phyloP scores from a whole-genome alignment of 2,888 invertebrate genomes.

The Pheosia gnoma region DNA sequence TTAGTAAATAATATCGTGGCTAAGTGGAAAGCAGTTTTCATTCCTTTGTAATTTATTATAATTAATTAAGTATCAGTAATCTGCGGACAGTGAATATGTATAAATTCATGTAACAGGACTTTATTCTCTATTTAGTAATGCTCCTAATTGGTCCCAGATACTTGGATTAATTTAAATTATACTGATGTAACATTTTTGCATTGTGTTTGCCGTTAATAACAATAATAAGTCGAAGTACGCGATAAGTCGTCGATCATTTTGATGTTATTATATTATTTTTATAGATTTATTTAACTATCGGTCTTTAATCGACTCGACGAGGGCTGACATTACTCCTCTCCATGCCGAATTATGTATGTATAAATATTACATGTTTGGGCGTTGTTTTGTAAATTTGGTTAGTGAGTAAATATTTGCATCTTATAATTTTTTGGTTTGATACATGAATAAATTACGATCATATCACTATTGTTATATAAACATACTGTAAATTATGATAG shows the following conservation, averaged over 20 bases:
- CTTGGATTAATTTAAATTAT: too few species aligned
- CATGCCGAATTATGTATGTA: conserved; percentile 62
- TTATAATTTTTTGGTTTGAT: conserved; percentile 43
- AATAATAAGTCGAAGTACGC: conserved; percentile 37
- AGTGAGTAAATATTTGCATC: conserved; percentile 49
- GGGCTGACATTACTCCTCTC: conserved; percentile 52
- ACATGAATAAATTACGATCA: conserved; percentile 51
- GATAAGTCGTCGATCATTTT: conserved; percentile 10
- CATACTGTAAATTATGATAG: conserved; percentile 50
- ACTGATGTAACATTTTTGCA: conserved; percentile 10
- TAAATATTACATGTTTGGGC: conserved; percentile 28
- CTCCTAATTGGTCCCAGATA: conserved; percentile 7
- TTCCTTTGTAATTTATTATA: conserved; percentile 42
- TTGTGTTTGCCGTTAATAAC: conserved; percentile 54
- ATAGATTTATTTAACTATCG: background rate
- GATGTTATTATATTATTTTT: conserved; percentile 3
- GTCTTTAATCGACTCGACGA: conserved; percentile 5
- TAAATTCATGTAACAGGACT: too few species aligned
- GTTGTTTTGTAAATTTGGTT: conserved; percentile 45
- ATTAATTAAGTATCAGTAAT: conserved; percentile 15
- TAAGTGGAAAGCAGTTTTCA: conserved; percentile 42
- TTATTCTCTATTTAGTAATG: conserved; percentile 21
- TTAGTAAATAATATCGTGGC: conserved; percentile 37
- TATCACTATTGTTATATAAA: conserved; percentile 57
- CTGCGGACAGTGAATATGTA: too few species aligned